Conservation (phyloP, 2,113 vertebrate genomes). For the Trichechus manatus region DNA sequence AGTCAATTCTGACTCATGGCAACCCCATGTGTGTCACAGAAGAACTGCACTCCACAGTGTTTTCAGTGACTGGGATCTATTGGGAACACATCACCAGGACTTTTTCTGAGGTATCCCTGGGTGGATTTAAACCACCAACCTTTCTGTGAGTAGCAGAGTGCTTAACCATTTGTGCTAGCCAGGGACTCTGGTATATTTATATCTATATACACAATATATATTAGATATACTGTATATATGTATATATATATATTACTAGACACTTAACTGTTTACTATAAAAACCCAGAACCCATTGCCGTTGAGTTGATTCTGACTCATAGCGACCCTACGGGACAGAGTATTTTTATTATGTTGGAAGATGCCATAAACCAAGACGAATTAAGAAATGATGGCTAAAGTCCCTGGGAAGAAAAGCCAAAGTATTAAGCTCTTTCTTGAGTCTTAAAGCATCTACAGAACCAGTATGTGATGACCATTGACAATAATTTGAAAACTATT, state of each 20-base stretch:
- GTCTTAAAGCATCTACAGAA: background rate
- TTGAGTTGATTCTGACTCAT: no score
- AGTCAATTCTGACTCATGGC: no score
- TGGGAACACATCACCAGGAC: no score
- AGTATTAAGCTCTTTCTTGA: background rate
- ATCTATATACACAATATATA: background rate
- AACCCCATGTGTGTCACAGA: no score
- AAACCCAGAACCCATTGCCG: no score
- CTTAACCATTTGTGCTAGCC: no score
- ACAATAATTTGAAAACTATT: background rate
- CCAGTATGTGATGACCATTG: background rate
- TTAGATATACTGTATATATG: background rate
- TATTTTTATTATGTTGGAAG: slow-evolving; percentile 7
- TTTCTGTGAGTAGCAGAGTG: no score
- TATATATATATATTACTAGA: background rate
- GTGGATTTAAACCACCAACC: no score
- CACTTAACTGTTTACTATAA: background rate
- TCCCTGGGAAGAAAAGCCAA: background rate
- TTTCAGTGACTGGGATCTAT: no score
- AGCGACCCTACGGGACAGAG: no score
- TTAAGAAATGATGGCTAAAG: slow-evolving; percentile 36
- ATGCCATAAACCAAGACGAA: background rate
- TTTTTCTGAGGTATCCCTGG: no score
- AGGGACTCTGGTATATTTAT: background rate
- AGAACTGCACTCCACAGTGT: no score